A percentile compares a stretch with the other conserved stretches of the same genome.
Conservation (phyloP, 2,113 vertebrate species). For the Lonchura striata region DNA sequence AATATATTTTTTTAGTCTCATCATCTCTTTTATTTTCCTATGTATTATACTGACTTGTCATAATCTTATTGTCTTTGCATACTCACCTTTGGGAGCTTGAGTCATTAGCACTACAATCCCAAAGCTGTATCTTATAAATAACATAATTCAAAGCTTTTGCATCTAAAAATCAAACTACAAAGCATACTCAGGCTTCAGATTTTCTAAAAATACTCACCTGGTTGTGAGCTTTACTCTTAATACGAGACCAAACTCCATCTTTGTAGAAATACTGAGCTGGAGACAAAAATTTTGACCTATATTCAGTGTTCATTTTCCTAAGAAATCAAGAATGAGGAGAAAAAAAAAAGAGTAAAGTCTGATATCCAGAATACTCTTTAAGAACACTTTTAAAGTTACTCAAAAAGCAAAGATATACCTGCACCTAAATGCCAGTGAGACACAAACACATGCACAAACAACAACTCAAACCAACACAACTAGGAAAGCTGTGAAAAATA, state of each 20-base stretch:
- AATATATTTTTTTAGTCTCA: not conserved
- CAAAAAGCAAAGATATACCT: not conserved
- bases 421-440: not conserved
- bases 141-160: not conserved
- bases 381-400: not conserved
- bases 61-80: not conserved
- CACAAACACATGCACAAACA: not conserved
- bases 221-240: slow-evolving; percentile 62
- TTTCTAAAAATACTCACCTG: slow-evolving; percentile 67
- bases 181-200: not conserved
- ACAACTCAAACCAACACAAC: not conserved
- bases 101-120: not conserved
- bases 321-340: not conserved
- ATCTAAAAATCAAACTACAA: not conserved
- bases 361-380: not conserved
- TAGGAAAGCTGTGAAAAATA: not conserved
- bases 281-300: slow-evolving; percentile 84
- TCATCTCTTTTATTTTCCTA: not conserved
- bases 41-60: not conserved
- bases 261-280: slow-evolving; percentile 82
- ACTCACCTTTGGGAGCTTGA: not conserved
- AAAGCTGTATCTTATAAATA: not conserved
- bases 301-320: slow-evolving; percentile 86
- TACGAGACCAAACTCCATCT: slow-evolving; percentile 76
- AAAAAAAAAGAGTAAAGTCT: not conserved